A percentile compares a stretch with the other conserved stretches of the same genome.
Conservation (phyloP, 2,797 vertebrate species). For the Pangasius larnaudii region DNA sequence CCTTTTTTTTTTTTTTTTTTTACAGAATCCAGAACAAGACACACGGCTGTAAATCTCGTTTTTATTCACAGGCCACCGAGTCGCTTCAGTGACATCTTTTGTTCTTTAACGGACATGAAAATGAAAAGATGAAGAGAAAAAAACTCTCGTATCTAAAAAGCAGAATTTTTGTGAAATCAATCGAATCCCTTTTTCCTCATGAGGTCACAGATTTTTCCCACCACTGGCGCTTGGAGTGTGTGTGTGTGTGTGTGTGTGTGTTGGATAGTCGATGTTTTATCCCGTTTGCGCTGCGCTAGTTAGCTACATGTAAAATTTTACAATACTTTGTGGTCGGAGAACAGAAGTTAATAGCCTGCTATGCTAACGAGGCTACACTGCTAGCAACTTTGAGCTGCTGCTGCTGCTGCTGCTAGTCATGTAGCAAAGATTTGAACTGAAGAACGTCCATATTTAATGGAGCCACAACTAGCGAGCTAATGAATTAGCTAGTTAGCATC, state of each 20-base stretch:
- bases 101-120: not conserved
- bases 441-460: not conserved
- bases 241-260: not conserved
- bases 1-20: not conserved
- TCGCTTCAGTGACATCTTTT: constrained; percentile 1
- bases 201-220: constrained; percentile 38
- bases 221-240: not conserved
- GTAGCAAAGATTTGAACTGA: not conserved
- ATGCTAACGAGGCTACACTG: not conserved
- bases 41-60: constrained; percentile 50
- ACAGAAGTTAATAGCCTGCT: not conserved
- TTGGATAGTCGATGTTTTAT: not conserved
- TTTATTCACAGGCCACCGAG: constrained; percentile 44
- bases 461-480: not conserved
- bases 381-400: not conserved
- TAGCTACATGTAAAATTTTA: not conserved
- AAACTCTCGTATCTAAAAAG: not conserved
- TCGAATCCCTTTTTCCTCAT: not conserved
- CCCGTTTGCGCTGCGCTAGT: not conserved
- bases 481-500: not conserved
- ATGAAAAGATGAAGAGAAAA: not conserved
- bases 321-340: not conserved
- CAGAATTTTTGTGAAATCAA: not conserved
- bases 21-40: constrained; percentile 23
- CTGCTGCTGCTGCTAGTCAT: not conserved